Evolutionary conservation across 2,888 invertebrate species (phyloP).

Genomic region (Blomia tropicalis): DNA sequence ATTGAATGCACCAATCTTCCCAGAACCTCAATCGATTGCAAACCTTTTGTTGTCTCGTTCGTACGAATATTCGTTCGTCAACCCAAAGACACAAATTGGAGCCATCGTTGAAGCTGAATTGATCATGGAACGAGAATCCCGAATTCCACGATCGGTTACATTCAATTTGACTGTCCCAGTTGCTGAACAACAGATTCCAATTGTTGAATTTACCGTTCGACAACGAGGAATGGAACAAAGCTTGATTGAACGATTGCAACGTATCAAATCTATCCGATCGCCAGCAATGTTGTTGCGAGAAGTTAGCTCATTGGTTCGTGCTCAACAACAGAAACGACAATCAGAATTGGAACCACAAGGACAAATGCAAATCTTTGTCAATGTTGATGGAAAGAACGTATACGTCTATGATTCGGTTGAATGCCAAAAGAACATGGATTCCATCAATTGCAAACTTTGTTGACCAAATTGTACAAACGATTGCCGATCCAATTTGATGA

Average conservation of each 20-base stretch:
- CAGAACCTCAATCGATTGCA: neutral
- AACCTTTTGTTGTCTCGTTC: neutral
- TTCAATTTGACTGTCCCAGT: conserved; percentile 1
- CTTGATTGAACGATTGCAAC: neutral
- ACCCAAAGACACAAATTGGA: neutral
- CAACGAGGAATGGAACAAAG: conserved; percentile 1
- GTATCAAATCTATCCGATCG: neutral
- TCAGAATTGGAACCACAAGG: neutral
- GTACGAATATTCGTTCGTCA: neutral
- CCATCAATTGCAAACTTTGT: neutral
- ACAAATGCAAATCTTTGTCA: neutral
- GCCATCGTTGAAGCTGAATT: neutral
- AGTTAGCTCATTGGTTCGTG: neutral
- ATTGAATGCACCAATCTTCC: neutral
- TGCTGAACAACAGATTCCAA: neutral
- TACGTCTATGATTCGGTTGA: conserved; percentile 1
- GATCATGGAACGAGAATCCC: neutral
- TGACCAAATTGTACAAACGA: neutral
- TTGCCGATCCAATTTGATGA: conserved; percentile 5
- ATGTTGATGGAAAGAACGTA: conserved; percentile 11
- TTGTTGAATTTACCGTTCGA: neutral
- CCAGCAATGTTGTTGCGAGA: neutral
- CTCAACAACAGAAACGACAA: neutral
- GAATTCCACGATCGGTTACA: conserved; percentile 2
- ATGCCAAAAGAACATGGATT: neutral